Conservation (phyloP, 2,113 vertebrate genomes). For the Misgurnus mizolepis region DNA sequence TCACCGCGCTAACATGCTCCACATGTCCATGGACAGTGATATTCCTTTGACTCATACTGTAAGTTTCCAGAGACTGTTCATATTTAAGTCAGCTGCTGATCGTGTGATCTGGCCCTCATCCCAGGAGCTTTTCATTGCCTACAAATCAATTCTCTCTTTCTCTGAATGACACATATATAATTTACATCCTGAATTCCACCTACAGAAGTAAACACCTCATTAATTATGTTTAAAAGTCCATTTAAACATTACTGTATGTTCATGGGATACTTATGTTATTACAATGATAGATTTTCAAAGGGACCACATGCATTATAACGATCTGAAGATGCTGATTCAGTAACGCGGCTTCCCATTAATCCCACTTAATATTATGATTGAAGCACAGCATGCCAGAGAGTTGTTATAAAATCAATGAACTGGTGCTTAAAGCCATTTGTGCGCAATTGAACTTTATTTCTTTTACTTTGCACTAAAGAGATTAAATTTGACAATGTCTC, state of each 20-base stretch:
- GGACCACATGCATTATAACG: background rate
- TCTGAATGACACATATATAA: background rate
- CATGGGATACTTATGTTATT: background rate
- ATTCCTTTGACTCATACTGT: slow-evolving; percentile 5
- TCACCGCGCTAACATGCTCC: slow-evolving; percentile 18
- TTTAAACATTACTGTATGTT: background rate
- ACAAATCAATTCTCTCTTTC: slow-evolving; percentile 5
- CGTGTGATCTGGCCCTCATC: slow-evolving; percentile 43
- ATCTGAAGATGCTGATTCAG: background rate
- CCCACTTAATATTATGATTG: background rate
- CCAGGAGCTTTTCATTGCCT: slow-evolving; percentile 14
- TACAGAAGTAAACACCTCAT: background rate
- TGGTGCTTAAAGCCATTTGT: background rate
- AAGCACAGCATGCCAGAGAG: slow-evolving; percentile 4
- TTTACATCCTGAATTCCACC: background rate
- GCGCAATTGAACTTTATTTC: too few relatives aligned
- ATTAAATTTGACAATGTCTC: slow-evolving; percentile 30
- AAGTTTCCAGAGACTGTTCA: slow-evolving; percentile 55
- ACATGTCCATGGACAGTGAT: slow-evolving; percentile 12
- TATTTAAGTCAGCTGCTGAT: slow-evolving; percentile 57
- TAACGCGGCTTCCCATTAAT: background rate
- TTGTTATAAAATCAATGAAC: background rate
- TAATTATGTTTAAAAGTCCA: background rate
- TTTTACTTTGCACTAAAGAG: background rate
- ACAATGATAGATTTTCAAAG: background rate